Percentiles rank a stretch among this genome's conserved stretches.
phyloP scores from a whole-genome alignment of 2,797 vertebrate genomes.

The Acestrorhynchus altus region DNA sequence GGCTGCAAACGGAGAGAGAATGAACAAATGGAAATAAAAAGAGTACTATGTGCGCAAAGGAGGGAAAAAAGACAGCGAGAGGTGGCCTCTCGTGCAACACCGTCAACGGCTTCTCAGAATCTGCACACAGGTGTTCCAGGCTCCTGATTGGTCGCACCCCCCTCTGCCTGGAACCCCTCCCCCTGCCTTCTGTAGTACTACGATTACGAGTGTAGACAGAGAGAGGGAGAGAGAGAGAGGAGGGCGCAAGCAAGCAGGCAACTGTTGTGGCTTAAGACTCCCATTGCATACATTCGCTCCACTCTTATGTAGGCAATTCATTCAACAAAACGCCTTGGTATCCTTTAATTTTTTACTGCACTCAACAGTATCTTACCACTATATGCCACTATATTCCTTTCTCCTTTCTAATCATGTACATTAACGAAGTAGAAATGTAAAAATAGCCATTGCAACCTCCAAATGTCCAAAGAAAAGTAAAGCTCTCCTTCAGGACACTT shows the following conservation, averaged over 20 bases:
- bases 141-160: constrained; percentile 81
- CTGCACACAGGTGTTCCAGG: constrained; percentile 65
- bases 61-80: not conserved
- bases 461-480: not conserved
- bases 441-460: not conserved
- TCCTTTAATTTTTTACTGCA: not conserved
- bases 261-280: constrained; percentile 36
- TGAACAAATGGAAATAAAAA: constrained; percentile 20
- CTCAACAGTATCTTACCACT: not conserved
- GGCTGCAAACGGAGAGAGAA: constrained; percentile 31
- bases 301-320: constrained; percentile 19
- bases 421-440: not conserved
- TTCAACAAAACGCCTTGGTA: constrained; percentile 2
- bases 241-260: constrained; percentile 28
- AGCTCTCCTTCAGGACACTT: not conserved
- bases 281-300: constrained; percentile 33
- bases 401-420: not conserved
- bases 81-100: constrained; percentile 51
- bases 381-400: not conserved
- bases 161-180: constrained; percentile 63
- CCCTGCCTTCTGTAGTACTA: constrained; percentile 64
- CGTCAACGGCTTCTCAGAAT: constrained; percentile 58
- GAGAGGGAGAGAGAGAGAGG: constrained; percentile 36
- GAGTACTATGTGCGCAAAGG: not conserved
- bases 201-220: constrained; percentile 53